A percentile compares a stretch with the other conserved stretches of the same genome.
These are phyloP conservation scores for Melopsittacus undulatus DNA, from an alignment of 2,797 vertebrate genomes.

Conservation along the genomic window DNA sequence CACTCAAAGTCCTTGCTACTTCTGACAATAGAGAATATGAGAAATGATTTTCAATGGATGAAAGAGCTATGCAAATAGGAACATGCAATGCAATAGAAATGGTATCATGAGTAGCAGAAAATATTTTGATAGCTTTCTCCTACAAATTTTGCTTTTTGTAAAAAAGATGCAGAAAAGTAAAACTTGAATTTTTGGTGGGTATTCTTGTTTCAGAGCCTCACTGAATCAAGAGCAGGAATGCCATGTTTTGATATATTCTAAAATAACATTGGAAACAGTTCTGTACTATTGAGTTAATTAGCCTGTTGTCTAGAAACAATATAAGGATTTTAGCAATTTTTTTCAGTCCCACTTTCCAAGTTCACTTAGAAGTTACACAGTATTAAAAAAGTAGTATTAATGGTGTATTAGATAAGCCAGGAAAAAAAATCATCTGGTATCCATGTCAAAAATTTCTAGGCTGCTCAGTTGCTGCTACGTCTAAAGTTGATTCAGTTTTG, in stretches of 20 bases:
- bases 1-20: background rate
- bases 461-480: background rate
- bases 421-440: background rate
- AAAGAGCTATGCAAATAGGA: background rate
- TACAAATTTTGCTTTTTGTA: background rate
- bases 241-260: background rate
- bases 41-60: background rate
- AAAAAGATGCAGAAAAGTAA: background rate
- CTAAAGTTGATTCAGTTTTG: background rate
- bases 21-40: background rate
- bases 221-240: background rate
- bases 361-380: background rate
- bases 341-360: background rate
- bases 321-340: background rate
- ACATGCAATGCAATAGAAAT: background rate
- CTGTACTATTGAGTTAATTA: background rate
- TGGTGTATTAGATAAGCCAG: background rate
- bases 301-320: background rate
- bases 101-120: background rate
- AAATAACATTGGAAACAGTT: background rate
- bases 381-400: background rate
- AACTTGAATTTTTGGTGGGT: fast-evolving
- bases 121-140: background rate
- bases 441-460: background rate
- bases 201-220: background rate